Conservation (phyloP, 1,140 invertebrate species). For the Chlorops oryzae region DNA sequence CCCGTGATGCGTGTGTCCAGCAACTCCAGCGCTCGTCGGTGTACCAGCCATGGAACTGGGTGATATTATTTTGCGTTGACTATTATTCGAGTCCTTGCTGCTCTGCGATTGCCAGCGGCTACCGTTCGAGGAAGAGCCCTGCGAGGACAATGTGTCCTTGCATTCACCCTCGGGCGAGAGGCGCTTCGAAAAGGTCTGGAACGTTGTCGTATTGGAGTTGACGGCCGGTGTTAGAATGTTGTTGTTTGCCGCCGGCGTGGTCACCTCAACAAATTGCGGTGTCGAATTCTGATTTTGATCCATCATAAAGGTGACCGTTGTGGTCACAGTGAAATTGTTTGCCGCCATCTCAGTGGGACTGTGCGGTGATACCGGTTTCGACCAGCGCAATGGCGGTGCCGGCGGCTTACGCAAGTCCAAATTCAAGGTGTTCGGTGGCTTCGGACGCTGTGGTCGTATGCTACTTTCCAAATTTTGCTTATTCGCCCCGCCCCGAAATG, state of each 20-base stretch:
- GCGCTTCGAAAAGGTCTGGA: conserved; percentile 49
- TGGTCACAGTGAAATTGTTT: conserved; percentile 72
- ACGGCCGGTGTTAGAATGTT: conserved; percentile 37
- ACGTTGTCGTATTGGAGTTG: conserved; percentile 35
- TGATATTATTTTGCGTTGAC: conserved; percentile 33
- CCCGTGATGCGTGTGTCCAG: background rate
- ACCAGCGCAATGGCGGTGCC: conserved; percentile 59
- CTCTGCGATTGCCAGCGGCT: conserved; percentile 36
- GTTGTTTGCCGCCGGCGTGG: conserved; percentile 30
- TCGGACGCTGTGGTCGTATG: conserved; percentile 63
- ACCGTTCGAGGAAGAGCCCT: conserved; percentile 49
- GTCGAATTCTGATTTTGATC: conserved; percentile 29
- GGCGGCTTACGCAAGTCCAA: conserved; percentile 55
- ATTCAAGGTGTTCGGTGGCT: conserved; percentile 75
- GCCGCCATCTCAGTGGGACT: conserved; percentile 47
- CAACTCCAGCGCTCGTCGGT: conserved; percentile 9
- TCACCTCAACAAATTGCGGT: conserved; percentile 47
- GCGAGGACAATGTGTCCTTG: conserved; percentile 48
- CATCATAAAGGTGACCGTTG: conserved; percentile 74
- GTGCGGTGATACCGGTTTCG: conserved; percentile 53
- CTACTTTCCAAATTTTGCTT: conserved; percentile 13
- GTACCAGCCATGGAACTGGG: conserved; percentile 17
- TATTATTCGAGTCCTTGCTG: conserved; percentile 31
- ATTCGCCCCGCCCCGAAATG: background rate
- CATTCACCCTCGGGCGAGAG: conserved; percentile 52